These are phyloP conservation scores for Thalassophryne amazonica DNA, from an alignment of 2,797 vertebrate genomes.

Conservation along the genomic window DNA sequence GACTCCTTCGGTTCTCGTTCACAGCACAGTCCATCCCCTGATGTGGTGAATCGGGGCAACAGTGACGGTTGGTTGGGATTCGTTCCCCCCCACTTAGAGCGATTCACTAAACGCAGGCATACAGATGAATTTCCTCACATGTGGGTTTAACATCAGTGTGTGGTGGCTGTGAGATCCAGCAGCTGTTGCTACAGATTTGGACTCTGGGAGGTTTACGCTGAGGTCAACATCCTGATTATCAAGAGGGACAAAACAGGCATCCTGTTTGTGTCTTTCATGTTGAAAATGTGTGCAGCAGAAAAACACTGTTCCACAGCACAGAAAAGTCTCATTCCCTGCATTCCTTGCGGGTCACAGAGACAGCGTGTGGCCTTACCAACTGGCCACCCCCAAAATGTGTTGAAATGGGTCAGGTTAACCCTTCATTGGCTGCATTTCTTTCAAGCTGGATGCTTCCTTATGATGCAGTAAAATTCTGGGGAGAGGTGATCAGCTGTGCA, in stretches of 20 bases:
- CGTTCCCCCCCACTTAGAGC: too few relatives aligned
- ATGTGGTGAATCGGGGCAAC: constrained; percentile 88
- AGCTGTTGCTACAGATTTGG: constrained; percentile 38
- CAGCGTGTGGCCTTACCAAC: background rate
- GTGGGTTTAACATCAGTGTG: too few relatives aligned
- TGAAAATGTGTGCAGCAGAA: constrained; percentile 28
- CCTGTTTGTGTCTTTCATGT: constrained; percentile 55
- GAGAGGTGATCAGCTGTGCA: too few relatives aligned
- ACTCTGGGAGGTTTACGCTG: constrained; percentile 30
- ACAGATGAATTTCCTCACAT: constrained; percentile 25
- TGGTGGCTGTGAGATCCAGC: constrained; percentile 43
- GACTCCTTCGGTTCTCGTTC: constrained; percentile 96
- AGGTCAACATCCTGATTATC: constrained; percentile 46
- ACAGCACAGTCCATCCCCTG: constrained; percentile 92
- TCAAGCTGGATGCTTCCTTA: background rate
- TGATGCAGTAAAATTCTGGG: too few relatives aligned
- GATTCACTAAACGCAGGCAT: constrained; percentile 14
- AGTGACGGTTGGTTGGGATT: constrained; percentile 85
- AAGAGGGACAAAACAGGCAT: constrained; percentile 24
- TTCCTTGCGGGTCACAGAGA: constrained; percentile 25
- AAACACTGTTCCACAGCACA: constrained; percentile 18
- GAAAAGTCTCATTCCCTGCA: constrained; percentile 32
- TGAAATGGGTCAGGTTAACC: background rate
- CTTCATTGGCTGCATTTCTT: background rate
- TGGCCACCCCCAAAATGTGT: background rate